Evolutionary conservation across 2,888 invertebrate species (phyloP).

Genomic region (Syrphus vitripennis): DNA sequence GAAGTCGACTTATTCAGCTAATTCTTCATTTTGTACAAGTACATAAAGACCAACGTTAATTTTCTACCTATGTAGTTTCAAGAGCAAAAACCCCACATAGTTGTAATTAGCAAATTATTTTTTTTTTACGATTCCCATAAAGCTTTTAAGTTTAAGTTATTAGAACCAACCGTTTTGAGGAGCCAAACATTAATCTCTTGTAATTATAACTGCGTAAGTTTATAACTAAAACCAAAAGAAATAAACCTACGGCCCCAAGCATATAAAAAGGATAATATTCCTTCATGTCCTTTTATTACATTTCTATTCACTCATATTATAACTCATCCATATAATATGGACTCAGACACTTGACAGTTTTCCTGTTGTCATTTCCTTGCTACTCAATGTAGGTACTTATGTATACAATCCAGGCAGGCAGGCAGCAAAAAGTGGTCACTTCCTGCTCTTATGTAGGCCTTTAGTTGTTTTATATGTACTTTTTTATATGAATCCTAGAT

Average conservation of each 20-base stretch:
- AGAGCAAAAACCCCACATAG: no score
- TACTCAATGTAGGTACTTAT: slow-evolving; percentile 33
- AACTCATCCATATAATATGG: slow-evolving; percentile 13
- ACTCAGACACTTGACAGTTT: slow-evolving; percentile 1
- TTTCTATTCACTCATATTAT: not conserved
- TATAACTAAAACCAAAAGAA: slow-evolving; percentile 39
- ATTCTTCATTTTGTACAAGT: no score
- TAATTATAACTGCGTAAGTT: no score
- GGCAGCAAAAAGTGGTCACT: slow-evolving; percentile 42
- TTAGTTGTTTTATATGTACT: not conserved
- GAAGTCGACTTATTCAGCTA: no score
- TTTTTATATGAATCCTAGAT: slow-evolving; percentile 46
- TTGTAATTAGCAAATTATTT: no score
- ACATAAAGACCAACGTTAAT: no score
- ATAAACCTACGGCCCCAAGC: not conserved
- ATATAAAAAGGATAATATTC: not conserved
- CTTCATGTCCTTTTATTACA: not conserved
- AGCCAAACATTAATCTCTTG: no score
- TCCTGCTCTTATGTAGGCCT: slow-evolving; percentile 45
- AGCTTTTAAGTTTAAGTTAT: no score
- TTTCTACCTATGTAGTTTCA: no score
- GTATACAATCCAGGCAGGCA: no score
- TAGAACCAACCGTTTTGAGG: no score
- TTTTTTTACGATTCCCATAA: no score
- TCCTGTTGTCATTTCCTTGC: slow-evolving; percentile 32